A percentile compares a stretch with the other conserved stretches of the same genome.
These are phyloP conservation scores for Syngnathus typhle DNA, from an alignment of 2,113 vertebrate species.

Conservation along the genomic window DNA sequence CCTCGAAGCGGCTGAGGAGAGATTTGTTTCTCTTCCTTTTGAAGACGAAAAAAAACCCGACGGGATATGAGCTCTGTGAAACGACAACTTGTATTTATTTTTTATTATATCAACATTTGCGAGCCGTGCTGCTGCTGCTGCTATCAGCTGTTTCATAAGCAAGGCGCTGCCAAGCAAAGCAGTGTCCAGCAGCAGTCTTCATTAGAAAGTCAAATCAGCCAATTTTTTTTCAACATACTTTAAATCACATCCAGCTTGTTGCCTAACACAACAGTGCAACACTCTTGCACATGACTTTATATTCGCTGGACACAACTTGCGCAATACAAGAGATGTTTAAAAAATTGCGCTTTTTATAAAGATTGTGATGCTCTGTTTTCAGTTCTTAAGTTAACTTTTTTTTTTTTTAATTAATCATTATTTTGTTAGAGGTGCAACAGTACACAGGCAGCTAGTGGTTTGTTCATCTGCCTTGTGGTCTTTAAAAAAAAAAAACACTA, in stretches of 20 bases:
- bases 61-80: slow-evolving; percentile 20
- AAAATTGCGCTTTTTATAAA: neutral
- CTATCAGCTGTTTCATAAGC: neutral
- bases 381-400: neutral
- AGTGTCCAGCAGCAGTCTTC: neutral
- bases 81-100: slow-evolving; percentile 1
- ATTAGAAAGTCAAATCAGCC: neutral
- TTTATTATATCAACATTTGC: slow-evolving; percentile 1
- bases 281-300: neutral
- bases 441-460: neutral
- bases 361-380: neutral
- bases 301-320: neutral
- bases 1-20: slow-evolving; percentile 20
- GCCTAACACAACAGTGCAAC: neutral
- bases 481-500: neutral
- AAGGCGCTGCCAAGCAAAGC: neutral
- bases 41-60: neutral
- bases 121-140: neutral
- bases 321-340: neutral
- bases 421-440: neutral
- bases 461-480: neutral
- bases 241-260: neutral
- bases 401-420: neutral
- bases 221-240: neutral
- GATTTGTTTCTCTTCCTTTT: slow-evolving; percentile 49